These are phyloP conservation scores for Drosophila nigromelanica DNA, from an alignment of 1,140 invertebrate species.

Conservation along the genomic window DNA sequence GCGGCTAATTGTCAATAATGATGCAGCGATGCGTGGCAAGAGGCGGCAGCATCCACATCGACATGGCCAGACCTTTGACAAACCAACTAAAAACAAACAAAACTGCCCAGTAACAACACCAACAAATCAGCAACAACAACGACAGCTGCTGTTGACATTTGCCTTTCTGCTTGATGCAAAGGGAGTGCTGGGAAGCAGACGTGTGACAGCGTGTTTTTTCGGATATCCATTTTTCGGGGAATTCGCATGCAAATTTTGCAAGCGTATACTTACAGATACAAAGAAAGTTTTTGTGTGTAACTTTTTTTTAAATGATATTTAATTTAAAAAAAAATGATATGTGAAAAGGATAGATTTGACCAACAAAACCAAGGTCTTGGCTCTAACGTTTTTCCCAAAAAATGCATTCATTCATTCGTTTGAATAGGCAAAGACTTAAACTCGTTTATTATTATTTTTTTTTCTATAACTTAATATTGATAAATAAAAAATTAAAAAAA, in stretches of 20 bases:
- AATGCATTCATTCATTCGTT: too few species aligned
- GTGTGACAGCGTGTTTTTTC: slow-evolving; percentile 3
- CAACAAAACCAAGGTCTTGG: too few species aligned
- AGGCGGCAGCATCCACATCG: slow-evolving; percentile 58
- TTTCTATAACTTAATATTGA: too few species aligned
- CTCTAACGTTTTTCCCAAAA: too few species aligned
- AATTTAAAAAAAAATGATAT: too few species aligned
- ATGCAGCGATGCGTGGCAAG: slow-evolving; percentile 76
- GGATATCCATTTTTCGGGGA: slow-evolving; percentile 35
- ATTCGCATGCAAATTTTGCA: slow-evolving; percentile 39
- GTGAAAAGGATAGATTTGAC: too few species aligned
- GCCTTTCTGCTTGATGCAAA: slow-evolving; percentile 31
- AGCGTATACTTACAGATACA: too few species aligned
- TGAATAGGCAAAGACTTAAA: too few species aligned
- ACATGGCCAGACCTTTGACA: slow-evolving; percentile 70
- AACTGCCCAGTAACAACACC: slow-evolving; percentile 65
- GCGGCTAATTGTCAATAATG: slow-evolving; percentile 81
- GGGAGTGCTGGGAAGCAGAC: neutral
- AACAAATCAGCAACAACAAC: slow-evolving; percentile 14
- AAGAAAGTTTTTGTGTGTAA: slow-evolving; percentile 1
- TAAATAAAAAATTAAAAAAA: too few species aligned
- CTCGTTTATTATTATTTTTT: too few species aligned
- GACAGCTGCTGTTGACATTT: slow-evolving; percentile 66
- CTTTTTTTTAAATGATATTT: too few species aligned
- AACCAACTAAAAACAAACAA: slow-evolving; percentile 77